A percentile compares a stretch with the other conserved stretches of the same genome.
These are phyloP conservation scores for Drosophila leontia DNA, from an alignment of 1,140 invertebrate genomes.

Conservation along the genomic window DNA sequence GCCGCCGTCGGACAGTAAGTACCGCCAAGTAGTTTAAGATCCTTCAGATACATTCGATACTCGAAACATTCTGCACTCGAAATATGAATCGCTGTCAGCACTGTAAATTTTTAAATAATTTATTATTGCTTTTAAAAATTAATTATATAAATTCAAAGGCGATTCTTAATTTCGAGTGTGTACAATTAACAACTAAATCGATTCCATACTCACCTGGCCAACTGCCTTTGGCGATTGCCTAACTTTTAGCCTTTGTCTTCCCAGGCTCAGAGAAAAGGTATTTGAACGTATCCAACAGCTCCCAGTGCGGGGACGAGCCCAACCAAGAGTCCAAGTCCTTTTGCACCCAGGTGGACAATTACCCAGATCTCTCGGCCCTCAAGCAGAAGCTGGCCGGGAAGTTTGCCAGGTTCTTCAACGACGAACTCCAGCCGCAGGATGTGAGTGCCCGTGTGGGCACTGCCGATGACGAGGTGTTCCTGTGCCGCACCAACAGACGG, in stretches of 20 bases:
- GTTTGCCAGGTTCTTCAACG: constrained; percentile 68
- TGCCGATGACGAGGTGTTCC: constrained; percentile 45
- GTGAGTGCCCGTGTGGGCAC: constrained; percentile 56
- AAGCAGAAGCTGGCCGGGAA: constrained; percentile 47
- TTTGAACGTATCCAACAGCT: constrained; percentile 6
- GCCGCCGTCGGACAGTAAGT: constrained; percentile 58
- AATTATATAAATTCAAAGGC: too few species aligned
- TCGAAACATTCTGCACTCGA: constrained; percentile 16
- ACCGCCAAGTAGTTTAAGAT: background rate
- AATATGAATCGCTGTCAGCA: background rate
- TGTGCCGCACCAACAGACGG: constrained; percentile 54
- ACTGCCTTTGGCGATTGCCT: constrained; percentile 62
- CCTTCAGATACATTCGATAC: constrained; percentile 42
- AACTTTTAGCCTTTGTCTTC: constrained; percentile 74
- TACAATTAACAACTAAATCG: constrained; percentile 71
- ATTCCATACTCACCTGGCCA: constrained; percentile 52
- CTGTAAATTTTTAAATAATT: background rate
- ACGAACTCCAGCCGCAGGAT: constrained; percentile 52
- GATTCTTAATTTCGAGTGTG: background rate
- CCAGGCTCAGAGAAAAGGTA: constrained; percentile 47
- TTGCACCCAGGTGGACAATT: constrained; percentile 74
- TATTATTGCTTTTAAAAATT: background rate
- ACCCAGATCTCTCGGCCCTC: constrained; percentile 62
- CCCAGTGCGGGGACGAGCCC: constrained; percentile 48
- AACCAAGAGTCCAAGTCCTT: constrained; percentile 61